phyloP scores from a whole-genome alignment of 2,797 vertebrate genomes.

The Protonibea diacanthus region DNA sequence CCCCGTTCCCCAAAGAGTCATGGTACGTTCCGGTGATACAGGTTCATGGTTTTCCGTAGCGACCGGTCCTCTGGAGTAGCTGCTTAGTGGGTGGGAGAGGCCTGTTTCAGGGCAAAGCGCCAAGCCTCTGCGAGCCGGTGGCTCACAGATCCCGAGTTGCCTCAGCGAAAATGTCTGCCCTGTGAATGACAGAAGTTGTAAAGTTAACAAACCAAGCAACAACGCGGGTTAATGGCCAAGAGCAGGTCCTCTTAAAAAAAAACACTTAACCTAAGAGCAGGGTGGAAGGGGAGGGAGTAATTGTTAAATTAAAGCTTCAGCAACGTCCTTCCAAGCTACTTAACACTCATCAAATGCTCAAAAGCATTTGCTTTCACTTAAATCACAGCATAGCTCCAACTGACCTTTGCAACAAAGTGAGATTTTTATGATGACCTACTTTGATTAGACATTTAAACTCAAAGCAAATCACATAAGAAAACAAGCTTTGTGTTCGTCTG shows the following conservation, averaged over 20 bases:
- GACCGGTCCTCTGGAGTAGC: slow-evolving; percentile 92
- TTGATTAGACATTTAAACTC: slow-evolving; percentile 7
- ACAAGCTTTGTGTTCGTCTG: slow-evolving; percentile 1
- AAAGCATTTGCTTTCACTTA: slow-evolving; percentile 15
- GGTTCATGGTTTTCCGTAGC: slow-evolving; percentile 93
- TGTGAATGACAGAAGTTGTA: slow-evolving; percentile 79
- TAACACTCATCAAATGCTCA: slow-evolving; percentile 40
- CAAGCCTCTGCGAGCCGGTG: slow-evolving; percentile 92
- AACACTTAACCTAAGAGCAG: slow-evolving; percentile 60
- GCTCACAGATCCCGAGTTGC: slow-evolving; percentile 97
- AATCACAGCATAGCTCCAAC: slow-evolving; percentile 12
- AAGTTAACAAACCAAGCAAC: slow-evolving; percentile 81
- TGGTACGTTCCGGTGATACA: slow-evolving; percentile 95
- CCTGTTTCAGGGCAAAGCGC: slow-evolving; percentile 97
- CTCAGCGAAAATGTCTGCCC: slow-evolving; percentile 98
- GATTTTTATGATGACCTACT: slow-evolving; percentile 15
- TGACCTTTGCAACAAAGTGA: not conserved
- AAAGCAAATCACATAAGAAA: not conserved
- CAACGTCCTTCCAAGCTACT: slow-evolving; percentile 52
- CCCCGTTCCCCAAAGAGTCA: slow-evolving; percentile 95
- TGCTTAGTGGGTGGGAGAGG: slow-evolving; percentile 91
- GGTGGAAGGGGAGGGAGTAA: slow-evolving; percentile 28
- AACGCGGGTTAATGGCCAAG: slow-evolving; percentile 65
- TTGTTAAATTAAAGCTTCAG: slow-evolving; percentile 56
- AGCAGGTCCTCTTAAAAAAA: slow-evolving; percentile 46